phyloP scores from a whole-genome alignment of 2,888 invertebrate species.

The Torymus aiolomorphi region DNA sequence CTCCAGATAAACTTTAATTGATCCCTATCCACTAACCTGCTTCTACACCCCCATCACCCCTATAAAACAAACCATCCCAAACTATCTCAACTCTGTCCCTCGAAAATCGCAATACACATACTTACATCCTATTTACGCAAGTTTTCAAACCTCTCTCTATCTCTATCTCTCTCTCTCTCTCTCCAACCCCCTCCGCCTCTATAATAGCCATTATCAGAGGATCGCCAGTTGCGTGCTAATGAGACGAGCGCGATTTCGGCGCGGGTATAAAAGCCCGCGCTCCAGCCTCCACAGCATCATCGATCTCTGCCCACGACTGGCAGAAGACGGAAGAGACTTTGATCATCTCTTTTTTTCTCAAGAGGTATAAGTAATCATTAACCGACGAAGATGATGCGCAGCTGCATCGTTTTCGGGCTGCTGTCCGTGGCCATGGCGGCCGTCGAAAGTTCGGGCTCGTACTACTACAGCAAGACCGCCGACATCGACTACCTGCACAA shows the following conservation, averaged over 20 bases:
- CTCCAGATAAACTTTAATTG: too few species aligned
- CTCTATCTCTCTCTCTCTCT: too few species aligned
- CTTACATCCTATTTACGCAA: too few species aligned
- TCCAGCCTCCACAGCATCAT: slow-evolving; percentile 11
- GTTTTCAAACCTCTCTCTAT: too few species aligned
- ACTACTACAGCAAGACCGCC: slow-evolving; percentile 65
- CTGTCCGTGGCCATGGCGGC: slow-evolving; percentile 31
- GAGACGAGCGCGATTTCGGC: slow-evolving; percentile 19
- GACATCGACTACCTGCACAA: slow-evolving; percentile 72
- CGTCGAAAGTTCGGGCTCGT: slow-evolving; percentile 31
- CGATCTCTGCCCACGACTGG: slow-evolving; percentile 28
- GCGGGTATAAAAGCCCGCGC: slow-evolving; percentile 53
- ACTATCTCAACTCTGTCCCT: too few species aligned
- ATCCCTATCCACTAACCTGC: too few species aligned
- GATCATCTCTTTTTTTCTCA: too few species aligned
- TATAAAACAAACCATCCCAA: too few species aligned
- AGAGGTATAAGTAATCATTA: too few species aligned
- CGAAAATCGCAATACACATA: too few species aligned
- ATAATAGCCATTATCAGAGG: neutral
- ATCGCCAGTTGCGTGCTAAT: slow-evolving; percentile 49
- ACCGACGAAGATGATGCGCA: slow-evolving; percentile 48
- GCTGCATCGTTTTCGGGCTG: slow-evolving; percentile 50
- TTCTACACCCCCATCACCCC: too few species aligned
- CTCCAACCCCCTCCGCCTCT: too few species aligned
- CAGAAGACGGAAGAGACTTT: slow-evolving; percentile 5